phyloP scores from a whole-genome alignment of 2,113 vertebrate genomes.

The Melanerpes aurifrons region DNA sequence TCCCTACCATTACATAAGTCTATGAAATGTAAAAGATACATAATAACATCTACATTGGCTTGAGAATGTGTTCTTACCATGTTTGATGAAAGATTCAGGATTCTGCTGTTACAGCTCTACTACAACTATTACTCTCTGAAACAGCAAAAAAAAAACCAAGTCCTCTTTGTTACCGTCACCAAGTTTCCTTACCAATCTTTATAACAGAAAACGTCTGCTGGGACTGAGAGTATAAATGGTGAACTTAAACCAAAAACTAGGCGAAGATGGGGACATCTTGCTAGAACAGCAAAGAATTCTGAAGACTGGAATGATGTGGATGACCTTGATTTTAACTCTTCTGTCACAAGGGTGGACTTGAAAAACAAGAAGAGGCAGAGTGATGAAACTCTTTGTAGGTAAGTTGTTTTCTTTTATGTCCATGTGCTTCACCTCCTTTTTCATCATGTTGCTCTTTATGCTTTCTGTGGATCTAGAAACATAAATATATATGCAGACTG shows the following conservation, averaged over 20 bases:
- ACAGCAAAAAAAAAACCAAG: background rate
- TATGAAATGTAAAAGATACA: background rate
- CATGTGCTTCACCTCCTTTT: background rate
- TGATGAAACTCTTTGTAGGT: conserved; percentile 83
- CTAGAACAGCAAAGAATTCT: conserved; percentile 79
- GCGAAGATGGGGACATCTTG: conserved; percentile 86
- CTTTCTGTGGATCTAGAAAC: background rate
- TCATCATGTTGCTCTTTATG: background rate
- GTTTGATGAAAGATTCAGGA: background rate
- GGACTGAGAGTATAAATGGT: conserved; percentile 78
- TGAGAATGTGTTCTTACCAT: background rate
- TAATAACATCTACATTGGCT: background rate
- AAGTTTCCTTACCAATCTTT: background rate
- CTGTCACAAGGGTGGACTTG: conserved; percentile 75
- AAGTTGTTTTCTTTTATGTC: background rate
- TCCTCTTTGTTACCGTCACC: background rate
- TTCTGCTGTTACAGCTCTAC: background rate
- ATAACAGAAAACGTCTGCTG: conserved; percentile 75
- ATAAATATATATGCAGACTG: background rate
- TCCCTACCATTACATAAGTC: no score
- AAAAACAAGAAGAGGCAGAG: conserved; percentile 80
- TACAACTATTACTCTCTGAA: background rate
- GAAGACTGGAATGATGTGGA: conserved; percentile 91
- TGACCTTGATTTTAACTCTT: conserved; percentile 76
- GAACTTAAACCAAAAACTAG: conserved; percentile 83